Base-by-base conservation (phyloP, 2,797 vertebrate genomes). In the Tapirus indicus region DNA sequence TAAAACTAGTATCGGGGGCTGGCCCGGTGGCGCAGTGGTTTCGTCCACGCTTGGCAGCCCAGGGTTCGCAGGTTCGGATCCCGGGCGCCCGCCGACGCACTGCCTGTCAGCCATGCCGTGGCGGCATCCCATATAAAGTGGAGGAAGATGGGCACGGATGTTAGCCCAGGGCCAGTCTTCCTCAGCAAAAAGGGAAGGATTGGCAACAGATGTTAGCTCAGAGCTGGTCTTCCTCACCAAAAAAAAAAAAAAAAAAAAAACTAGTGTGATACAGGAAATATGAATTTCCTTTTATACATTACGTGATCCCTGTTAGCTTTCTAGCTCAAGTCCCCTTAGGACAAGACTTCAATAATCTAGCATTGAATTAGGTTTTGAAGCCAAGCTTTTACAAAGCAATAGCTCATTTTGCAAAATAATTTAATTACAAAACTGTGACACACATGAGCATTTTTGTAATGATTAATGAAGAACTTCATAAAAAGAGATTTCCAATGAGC, bases 391-490 rank as follows among this genome's bases (percentile, higher is more conserved):
- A 98, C 84, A 96, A 60, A 97, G 79, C 52, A 88, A 96, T 97
- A 98, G 95, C 96, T 98, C 96, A 98, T 98, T 98, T 97, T 93
- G 64, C 92, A 98, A 98, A 98, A 98, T 98, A 98, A 98, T 98
- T 98, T 98, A 97, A 98, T 98, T 98, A 97, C 72, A 88, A 27
- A 91, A 49, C 47, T 97, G 62, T 41, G 88, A 69, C 88, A 97
- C 74, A 97, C 58, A 88, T 54, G 80, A 98, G 83, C 84, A 97
- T 96, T 92, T 91, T 98, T 94, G n/a, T 93, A 97, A 97, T 91
- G 68, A 85, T 94, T 97, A 97, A 94, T 97, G 93, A 98, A 94
- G 98, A 95, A 94, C 91, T 86, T 94, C 41, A 97, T 87, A 94
- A 94, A 97, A 85, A 87, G 75, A 80, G 54, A 98, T 93, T 60